A percentile compares a stretch with the other conserved stretches of the same genome.
These are phyloP conservation scores for Callionymus lyra DNA, from an alignment of 2,113 vertebrate species.

Conservation along the genomic window DNA sequence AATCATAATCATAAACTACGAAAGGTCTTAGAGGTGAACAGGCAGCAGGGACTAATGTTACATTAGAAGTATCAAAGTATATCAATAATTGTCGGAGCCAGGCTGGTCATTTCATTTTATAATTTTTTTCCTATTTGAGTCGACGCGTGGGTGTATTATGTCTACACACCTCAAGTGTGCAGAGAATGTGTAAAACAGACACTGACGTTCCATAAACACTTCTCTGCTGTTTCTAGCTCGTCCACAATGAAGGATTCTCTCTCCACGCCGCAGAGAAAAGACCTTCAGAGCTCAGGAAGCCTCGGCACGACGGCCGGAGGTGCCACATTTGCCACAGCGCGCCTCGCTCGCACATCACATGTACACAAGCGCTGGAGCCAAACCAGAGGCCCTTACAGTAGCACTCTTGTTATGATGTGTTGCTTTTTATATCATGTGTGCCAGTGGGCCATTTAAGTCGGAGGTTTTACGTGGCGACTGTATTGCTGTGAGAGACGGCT, in stretches of 20 bases:
- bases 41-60: too few species aligned
- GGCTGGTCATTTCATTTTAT: constrained; percentile 6
- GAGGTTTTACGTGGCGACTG: too few species aligned
- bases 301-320: neutral
- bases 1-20: too few species aligned
- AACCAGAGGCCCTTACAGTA: constrained; percentile 28
- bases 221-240: too few species aligned
- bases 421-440: constrained; percentile 54
- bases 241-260: too few species aligned
- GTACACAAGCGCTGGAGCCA: constrained; percentile 4
- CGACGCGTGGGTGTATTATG: constrained; percentile 21
- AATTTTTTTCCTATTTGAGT: constrained; percentile 42
- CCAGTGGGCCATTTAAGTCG: constrained; percentile 28
- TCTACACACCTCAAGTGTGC: constrained; percentile 19
- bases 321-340: constrained; percentile 33
- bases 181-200: constrained; percentile 14
- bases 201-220: constrained; percentile 14
- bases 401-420: constrained; percentile 31
- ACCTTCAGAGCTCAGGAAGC: too few species aligned
- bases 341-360: constrained; percentile 3
- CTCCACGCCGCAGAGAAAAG: too few species aligned
- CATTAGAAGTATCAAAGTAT: too few species aligned
- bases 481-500: too few species aligned
- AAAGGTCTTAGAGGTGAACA: too few species aligned
- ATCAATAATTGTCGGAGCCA: neutral